Percentiles rank a stretch among this genome's conserved stretches.
Conservation (phyloP, 2,797 vertebrate genomes). For the Chanos chanos region DNA sequence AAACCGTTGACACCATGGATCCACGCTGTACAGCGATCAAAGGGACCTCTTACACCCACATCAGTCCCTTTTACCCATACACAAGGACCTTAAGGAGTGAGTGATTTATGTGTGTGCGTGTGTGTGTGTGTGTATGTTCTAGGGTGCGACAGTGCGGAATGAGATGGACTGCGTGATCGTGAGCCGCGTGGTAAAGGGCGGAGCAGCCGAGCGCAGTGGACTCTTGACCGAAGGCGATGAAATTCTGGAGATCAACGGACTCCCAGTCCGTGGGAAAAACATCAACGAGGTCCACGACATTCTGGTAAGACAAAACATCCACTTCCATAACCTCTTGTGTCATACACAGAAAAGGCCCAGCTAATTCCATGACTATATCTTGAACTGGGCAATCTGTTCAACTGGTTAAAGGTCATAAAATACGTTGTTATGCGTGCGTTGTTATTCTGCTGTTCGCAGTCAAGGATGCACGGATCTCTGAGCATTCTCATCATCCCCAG, state of each 20-base stretch:
- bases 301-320: conserved; percentile 81
- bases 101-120: not conserved
- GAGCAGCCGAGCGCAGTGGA: conserved; percentile 87
- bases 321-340: not conserved
- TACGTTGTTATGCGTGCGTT: not conserved
- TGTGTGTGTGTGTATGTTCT: not conserved
- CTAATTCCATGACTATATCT: too few species aligned
- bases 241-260: conserved; percentile 91
- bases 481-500: conserved; percentile 92
- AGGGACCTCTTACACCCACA: too few species aligned
- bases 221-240: conserved; percentile 91
- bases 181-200: conserved; percentile 92
- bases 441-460: conserved; percentile 65
- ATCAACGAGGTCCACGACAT: conserved; percentile 94
- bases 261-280: conserved; percentile 89
- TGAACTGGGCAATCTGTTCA: not conserved
- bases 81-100: not conserved
- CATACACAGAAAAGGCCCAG: too few species aligned
- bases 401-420: not conserved
- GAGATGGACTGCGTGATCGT: conserved; percentile 93
- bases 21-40: too few species aligned
- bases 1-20: too few species aligned
- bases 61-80: too few species aligned
- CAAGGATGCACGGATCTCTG: conserved; percentile 92
- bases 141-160: conserved; percentile 94